These are phyloP conservation scores for Mnemiopsis leidyi DNA, from an alignment of 37 sponge, comb jelly and placozoan genomes.

Conservation along the genomic window DNA sequence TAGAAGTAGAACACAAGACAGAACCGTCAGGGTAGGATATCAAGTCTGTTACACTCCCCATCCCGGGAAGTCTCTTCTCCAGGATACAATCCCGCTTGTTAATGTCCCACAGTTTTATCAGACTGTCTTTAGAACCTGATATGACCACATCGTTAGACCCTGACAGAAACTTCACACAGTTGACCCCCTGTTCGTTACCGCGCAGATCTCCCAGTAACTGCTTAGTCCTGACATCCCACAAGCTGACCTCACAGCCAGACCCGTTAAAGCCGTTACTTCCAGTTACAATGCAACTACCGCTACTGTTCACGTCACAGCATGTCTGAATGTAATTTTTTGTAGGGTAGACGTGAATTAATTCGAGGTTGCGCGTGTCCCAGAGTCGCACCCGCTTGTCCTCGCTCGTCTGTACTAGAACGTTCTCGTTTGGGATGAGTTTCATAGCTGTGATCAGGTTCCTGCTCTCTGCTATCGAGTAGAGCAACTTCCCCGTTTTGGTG, in stretches of 20 bases:
- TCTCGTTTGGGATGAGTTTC: background rate
- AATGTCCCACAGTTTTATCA: slow-evolving; percentile 41
- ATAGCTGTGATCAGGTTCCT: slow-evolving; percentile 49
- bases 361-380: slow-evolving; percentile 39
- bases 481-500: background rate
- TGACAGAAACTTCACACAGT: slow-evolving; percentile 34
- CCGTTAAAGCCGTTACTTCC: slow-evolving; percentile 59
- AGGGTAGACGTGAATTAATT: slow-evolving; percentile 16
- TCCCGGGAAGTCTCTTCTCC: slow-evolving; percentile 44
- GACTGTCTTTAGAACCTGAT: slow-evolving; percentile 38
- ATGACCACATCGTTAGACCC: background rate
- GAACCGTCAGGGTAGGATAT: background rate
- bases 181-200: slow-evolving; percentile 36
- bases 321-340: slow-evolving; percentile 50
- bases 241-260: slow-evolving; percentile 53
- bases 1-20: background rate
- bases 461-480: slow-evolving; percentile 38
- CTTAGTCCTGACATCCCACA: slow-evolving; percentile 20
- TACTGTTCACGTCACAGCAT: slow-evolving; percentile 29
- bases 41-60: slow-evolving; percentile 26
- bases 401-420: slow-evolving; percentile 38
- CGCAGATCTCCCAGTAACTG: background rate
- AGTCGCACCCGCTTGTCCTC: slow-evolving; percentile 46
- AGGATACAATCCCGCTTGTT: background rate
- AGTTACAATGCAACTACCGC: background rate